Base-by-base conservation (phyloP, 2,888 invertebrate species). In the Ariolimax columbianus region DNA sequence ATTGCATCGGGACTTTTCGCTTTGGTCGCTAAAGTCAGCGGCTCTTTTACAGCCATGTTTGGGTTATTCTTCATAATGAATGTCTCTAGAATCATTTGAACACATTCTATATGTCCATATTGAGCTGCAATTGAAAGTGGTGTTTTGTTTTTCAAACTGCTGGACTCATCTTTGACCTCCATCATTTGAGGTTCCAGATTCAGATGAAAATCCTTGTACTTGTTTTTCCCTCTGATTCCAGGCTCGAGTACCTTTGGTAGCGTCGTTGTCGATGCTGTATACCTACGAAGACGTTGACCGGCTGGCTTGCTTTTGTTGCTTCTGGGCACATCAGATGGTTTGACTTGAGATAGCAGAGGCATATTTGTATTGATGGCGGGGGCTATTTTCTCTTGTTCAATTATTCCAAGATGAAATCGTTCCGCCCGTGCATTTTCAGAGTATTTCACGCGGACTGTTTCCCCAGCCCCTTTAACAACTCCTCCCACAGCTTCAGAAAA, bases 1-100 rank as follows among this genome's bases (percentile, higher is more conserved):
- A 85, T 85, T 33, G 82, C 55, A 26, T 82, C 85, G 0, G 85
- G 85, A 70, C 77, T 70, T 43, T 77, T 68, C 9, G 85, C 85
- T 80, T 85, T 85, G 19, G 82, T 82, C 9, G 85, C 85, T 30
- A 82, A 23, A 3, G 85, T 82, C 9, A 85, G 70, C 9, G 85
- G 81, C 14, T 85, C 85, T 26, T 55, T 66, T 7, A 68, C 70
- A 0, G 26, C 63, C 51, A 82, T n/a, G 19, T 33, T 30, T 33
- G 81, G 81, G 70, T 77, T 19, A 30, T 55, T 66, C 40, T 82
- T 82, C 55, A 82, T 7, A 17, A 77, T 63, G 26, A 78, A 40
- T 17, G 33, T 51, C 6, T 82, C 77, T n/a, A 85, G 77, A 26
- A 85, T 43, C 63, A 77, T 40, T 17, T 82, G 30, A 14, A 85